Conservation (phyloP, 1,140 invertebrate species). For the Harlomillsia oculata region DNA sequence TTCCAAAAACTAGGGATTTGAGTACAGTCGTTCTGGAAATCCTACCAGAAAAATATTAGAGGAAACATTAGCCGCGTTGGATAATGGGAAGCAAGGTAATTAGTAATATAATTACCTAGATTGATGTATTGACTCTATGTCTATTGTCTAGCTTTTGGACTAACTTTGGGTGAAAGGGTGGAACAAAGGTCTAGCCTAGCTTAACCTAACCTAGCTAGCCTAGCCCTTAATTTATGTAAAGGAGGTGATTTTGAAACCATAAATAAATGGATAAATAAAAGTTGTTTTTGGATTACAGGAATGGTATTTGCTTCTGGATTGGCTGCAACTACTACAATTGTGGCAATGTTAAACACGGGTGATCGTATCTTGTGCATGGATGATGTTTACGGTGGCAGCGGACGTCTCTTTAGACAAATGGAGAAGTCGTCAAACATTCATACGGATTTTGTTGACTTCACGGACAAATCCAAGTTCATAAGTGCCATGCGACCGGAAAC, state of each 20-base stretch:
- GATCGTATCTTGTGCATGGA: slow-evolving; percentile 87
- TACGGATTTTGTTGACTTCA: slow-evolving; percentile 71
- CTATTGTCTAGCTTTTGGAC: no score
- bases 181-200: no score
- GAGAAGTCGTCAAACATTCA: slow-evolving; percentile 52
- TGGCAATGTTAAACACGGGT: slow-evolving; percentile 64
- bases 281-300: slow-evolving; percentile 1
- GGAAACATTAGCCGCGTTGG: slow-evolving; percentile 77
- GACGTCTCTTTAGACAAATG: slow-evolving; percentile 47
- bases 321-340: slow-evolving; percentile 67
- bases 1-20: slow-evolving; percentile 82
- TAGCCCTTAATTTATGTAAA: no score
- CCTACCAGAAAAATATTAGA: slow-evolving; percentile 84
- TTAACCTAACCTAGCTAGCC: no score
- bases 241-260: no score
- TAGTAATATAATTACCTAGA: not conserved
- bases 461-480: slow-evolving; percentile 55
- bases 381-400: slow-evolving; percentile 92
- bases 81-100: slow-evolving; percentile 73
- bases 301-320: slow-evolving; percentile 58
- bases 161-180: no score
- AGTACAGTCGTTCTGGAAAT: slow-evolving; percentile 91
- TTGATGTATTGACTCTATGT: not conserved
- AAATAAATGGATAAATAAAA: not conserved
- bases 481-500: slow-evolving; percentile 69